Base-by-base conservation (phyloP, 1,140 invertebrate genomes). In the Pogonus chalceus region DNA sequence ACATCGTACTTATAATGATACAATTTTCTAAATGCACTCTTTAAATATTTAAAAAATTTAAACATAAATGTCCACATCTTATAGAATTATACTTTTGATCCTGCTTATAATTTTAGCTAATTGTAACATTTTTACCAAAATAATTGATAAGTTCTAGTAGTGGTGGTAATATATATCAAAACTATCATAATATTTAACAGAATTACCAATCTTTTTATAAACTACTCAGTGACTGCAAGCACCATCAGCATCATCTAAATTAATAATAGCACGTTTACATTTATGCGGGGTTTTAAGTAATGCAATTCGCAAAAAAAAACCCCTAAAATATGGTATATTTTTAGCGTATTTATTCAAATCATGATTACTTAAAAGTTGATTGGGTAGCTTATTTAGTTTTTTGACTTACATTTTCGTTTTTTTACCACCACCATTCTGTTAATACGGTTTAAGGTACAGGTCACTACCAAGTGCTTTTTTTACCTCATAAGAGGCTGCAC, bases 371-470 rank as follows among this genome's bases (percentile, higher is more conserved):
- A 47, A 60, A 23, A 23, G 55, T 43, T 23, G n/a, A n/a, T n/a
- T n/a, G n/a, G n/a, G n/a, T n/a, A n/a, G n/a, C n/a, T n/a, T n/a
- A n/a, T n/a, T n/a, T n/a, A n/a, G n/a, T n/a, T n/a, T n/a, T n/a
- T n/a, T n/a, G n/a, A n/a, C n/a, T n/a, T n/a, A n/a, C n/a, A n/a
- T 54, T 37, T 48, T 59, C 49, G 58, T 49, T 58, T 52, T 64
- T 60, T 62, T 64, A 7, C 10, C 26, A 31, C 59, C 65, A 10
- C 56, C 51, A 12, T 65, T 64, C 43, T 56, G 65, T 60, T 62
- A 65, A 49, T 68, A 63, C 21, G 64, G 67, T 62, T 66, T 66
- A 9, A 69, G 56, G 53, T 61, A 65, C 35, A 69, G 22, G 23
- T 48, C 49, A 31, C 14, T 14, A 31, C 26, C 26, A 4, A 31